These are phyloP conservation scores for Onychostruthus taczanowskii DNA, from an alignment of 2,113 vertebrate species.

Conservation along the genomic window DNA sequence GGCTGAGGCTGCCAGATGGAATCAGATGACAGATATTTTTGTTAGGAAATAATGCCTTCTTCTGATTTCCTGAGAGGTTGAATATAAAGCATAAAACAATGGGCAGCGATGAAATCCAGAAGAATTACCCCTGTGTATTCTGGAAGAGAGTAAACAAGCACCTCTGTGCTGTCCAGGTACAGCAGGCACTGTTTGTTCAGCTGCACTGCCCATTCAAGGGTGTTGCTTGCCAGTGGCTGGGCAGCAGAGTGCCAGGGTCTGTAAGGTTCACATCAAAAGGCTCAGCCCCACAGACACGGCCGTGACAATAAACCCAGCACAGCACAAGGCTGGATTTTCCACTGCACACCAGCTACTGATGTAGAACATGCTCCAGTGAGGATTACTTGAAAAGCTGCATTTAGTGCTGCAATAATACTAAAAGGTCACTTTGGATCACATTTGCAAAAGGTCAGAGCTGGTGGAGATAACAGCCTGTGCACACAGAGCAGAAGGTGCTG, in stretches of 20 bases:
- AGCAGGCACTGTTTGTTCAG: constrained; percentile 78
- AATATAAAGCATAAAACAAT: constrained; percentile 31
- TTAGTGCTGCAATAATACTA: constrained; percentile 48
- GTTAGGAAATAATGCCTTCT: constrained; percentile 50
- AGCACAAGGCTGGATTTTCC: background rate
- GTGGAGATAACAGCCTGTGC: constrained; percentile 26
- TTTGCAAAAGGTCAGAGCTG: constrained; percentile 57
- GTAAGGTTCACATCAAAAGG: background rate
- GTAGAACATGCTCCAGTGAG: constrained; percentile 24
- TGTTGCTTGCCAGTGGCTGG: constrained; percentile 47
- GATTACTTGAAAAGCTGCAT: constrained; percentile 48
- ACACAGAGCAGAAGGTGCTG: background rate
- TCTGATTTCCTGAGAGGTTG: constrained; percentile 46
- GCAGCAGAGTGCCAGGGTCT: background rate
- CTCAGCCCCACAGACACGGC: constrained; percentile 1
- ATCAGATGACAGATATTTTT: constrained; percentile 50
- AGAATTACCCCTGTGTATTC: constrained; percentile 60
- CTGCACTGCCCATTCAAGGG: constrained; percentile 71
- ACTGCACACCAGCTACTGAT: background rate
- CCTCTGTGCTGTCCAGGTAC: constrained; percentile 65
- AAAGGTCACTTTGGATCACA: constrained; percentile 60
- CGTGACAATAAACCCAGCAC: background rate
- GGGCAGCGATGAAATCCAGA: constrained; percentile 64
- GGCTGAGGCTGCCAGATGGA: background rate
- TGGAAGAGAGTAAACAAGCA: constrained; percentile 70